Percentiles rank a stretch among this genome's conserved stretches.
Conservation (phyloP, 2,888 invertebrate genomes). For the Dilophus febrilis region DNA sequence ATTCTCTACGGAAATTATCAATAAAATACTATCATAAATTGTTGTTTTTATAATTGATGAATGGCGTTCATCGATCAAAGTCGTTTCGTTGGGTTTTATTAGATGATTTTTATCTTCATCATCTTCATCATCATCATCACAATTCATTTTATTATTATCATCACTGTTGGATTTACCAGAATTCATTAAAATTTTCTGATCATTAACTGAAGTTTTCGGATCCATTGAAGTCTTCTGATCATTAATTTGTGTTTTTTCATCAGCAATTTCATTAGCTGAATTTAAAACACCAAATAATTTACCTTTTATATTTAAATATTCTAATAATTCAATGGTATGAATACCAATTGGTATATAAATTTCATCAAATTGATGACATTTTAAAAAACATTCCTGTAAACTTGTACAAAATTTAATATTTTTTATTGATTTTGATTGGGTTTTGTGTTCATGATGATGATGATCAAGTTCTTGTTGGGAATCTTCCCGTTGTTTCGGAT, state of each 20-base stretch:
- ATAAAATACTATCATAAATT: conserved; percentile 33
- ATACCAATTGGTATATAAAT: conserved; percentile 34
- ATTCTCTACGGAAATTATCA: conserved; percentile 34
- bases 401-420: too few relatives aligned
- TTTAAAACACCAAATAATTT: conserved; percentile 21
- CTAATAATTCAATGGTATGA: conserved; percentile 33
- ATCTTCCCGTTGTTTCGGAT: too few relatives aligned
- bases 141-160: conserved; percentile 4
- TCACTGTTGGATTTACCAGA: too few relatives aligned
- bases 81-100: too few relatives aligned
- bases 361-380: conserved; percentile 29
- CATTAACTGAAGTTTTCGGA: too few relatives aligned
- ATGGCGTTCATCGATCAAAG: too few relatives aligned
- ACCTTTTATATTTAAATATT: conserved; percentile 35
- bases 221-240: too few relatives aligned
- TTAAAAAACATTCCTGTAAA: conserved; percentile 21
- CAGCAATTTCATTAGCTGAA: conserved; percentile 17
- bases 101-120: too few relatives aligned
- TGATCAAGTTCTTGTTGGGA: too few relatives aligned
- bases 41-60: conserved; percentile 28
- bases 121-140: conserved; percentile 16
- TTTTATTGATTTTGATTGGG: too few relatives aligned
- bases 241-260: not conserved
- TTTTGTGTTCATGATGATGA: too few relatives aligned
- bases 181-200: too few relatives aligned